A percentile compares a stretch with the other conserved stretches of the same genome.
Evolutionary conservation across 1,140 invertebrate genomes (phyloP).

Genomic region (Camponotus floridanus): DNA sequence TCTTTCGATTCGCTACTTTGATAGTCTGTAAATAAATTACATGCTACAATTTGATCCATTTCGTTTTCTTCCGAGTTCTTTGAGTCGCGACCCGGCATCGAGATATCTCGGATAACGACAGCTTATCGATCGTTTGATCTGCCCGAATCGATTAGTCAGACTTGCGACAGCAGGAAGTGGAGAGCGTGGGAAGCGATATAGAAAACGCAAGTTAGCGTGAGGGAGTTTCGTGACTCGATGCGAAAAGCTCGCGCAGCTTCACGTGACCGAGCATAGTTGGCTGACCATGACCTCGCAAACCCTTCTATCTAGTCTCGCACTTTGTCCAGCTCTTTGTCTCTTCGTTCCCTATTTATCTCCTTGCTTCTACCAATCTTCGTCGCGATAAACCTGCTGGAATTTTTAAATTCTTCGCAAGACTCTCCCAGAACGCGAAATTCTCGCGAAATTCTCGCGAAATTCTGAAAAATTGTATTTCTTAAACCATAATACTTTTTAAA

Average conservation of each 20-base stretch:
- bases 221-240: slow-evolving; percentile 49
- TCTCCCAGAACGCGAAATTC: neutral
- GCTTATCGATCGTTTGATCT: slow-evolving; percentile 56
- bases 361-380: neutral
- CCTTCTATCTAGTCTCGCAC: slow-evolving; percentile 42
- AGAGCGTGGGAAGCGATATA: slow-evolving; percentile 59
- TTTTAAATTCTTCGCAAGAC: neutral
- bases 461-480: neutral
- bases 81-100: neutral
- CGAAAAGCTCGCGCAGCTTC: slow-evolving; percentile 60
- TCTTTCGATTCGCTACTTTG: no score
- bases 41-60: neutral
- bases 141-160: slow-evolving; percentile 59
- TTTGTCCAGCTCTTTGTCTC: neutral
- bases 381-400: neutral
- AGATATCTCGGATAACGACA: slow-evolving; percentile 14
- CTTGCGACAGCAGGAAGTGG: slow-evolving; percentile 45
- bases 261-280: slow-evolving; percentile 52
- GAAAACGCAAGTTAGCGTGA: slow-evolving; percentile 52
- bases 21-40: neutral
- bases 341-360: neutral
- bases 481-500: neutral
- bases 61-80: neutral
- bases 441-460: neutral
- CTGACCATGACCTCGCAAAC: slow-evolving; percentile 64